Evolutionary conservation across 1,140 invertebrate species (phyloP), one percentile per base, ranked within the genome.

Genomic region (Drosophila seguyi): DNA sequence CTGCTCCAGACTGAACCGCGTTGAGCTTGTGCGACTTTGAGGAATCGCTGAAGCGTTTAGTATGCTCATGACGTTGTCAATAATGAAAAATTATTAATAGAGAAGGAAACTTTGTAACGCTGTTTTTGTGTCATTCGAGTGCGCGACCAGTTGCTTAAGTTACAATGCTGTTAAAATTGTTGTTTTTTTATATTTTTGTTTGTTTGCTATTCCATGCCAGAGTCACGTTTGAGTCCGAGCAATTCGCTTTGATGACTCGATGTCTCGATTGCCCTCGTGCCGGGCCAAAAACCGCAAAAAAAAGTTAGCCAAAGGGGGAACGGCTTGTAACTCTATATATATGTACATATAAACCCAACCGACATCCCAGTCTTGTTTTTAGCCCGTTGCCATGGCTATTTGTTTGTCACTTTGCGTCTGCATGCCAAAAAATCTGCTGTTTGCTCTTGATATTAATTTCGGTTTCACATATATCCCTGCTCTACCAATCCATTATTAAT

Each of bases 71-170:
- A 66, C 63, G 56, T 50, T 68, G 73, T 52, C 41, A 68, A 48
- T 77, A 53, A 75, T 53, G 75, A 68, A 75, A 76, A 77, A 77
- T 77, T 77, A 69, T 77, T 55, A 77, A 68, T 73, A 62, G 50
- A 53, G 44, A 16, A 25, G 74, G 50, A 57, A 69, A 77, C 75
- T 57, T 56, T 77, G 75, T 58, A 79, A 47, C 39, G 44, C 62
- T 78, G 42, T n/a, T n/a, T 71, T 78, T 62, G 20, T 79, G 75
- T 71, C 42, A 71, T 79, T 78, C 31, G 74, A 78, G 74, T 63
- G 75, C 41, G 22, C 58, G 41, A 29, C 67, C 41, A 79, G 36
- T 72, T 25, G 75, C 45, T 79, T 62, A 41, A 50, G 75, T 78
- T 78, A 78, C 75, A 78, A 18, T 18, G 45, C 38, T 53, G 55